Evolutionary conservation across 2,888 invertebrate genomes (phyloP), one percentile per base, ranked within the genome.

Genomic region (Enoplolaimus lenunculus): DNA sequence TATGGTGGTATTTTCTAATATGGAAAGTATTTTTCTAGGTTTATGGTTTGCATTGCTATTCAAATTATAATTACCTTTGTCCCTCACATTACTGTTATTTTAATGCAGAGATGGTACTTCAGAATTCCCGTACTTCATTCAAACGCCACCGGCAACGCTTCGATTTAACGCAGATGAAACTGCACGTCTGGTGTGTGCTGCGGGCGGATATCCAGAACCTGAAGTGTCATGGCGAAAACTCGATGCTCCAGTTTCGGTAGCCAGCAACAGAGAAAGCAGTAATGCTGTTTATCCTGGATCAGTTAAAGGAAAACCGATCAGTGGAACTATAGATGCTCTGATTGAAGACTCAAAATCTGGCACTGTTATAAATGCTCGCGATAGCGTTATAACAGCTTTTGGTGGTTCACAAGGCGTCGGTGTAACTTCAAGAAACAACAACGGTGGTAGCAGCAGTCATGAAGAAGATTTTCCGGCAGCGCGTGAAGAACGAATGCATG

Each of bases 111-210:
- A n/a, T n/a, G n/a, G n/a, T n/a, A 34, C 81, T 82, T 3, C 80
- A 88, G 89, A 91, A 73, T 91, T 88, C 82, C 93, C 94, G 0
- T 86, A 87, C 30, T 93, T 94, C 81, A 85, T 87, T 33, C 90
- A 90, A 83, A 88, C 86, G 71, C 93, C 94, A 0, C 28, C 67
- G 3, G 85, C 85, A 3, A 90, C 93, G 82, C 86, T 93, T 1
- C 89, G 90, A 0, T 88, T 90, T 1, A 87, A 87, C 79, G 88
- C 90, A 26, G 92, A 93, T 7, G 88, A 88, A 74, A 90, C 89
- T 21, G 93, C 91, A 0, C 87, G 88, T 71, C 84, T 95, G 34
- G 91, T 92, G 78, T 95, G 95, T 84, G 89, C 91, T 21, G 94
- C 93, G 1, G 86, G 86, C 72, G 94, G 93, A 0, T 89, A 90